Base-by-base conservation (phyloP, 2,888 invertebrate species). In the Venusia cambrica region DNA sequence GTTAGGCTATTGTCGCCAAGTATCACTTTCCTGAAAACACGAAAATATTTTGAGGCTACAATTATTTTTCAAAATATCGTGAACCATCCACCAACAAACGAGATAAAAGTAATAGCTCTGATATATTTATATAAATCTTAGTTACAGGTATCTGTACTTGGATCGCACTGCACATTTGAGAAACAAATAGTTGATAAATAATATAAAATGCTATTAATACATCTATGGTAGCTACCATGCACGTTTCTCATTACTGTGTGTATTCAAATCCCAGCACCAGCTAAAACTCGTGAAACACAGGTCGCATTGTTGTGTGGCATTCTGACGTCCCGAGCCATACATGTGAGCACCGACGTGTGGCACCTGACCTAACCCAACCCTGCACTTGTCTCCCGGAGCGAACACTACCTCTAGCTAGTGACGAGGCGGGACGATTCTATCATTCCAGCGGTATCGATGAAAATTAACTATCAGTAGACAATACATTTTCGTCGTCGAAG, bases 311-410 rank as follows among this genome's bases (percentile, higher is more conserved):
- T 35, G 53, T 33, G 40, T 42, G 44, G 44, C 27, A 38, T 45
- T 43, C n/a, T n/a, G n/a, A n/a, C n/a, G n/a, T n/a, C 35, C 37
- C 26, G 21, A 21, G 25, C 16, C 21, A 28, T 20, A 50, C 47
- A 62, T 71, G 71, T 71, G 72, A 74, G 75, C 70, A 67, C 51
- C 60, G 59, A 48, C 67, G 73, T 65, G 65, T 71, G 78, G 67
- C 83, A 84, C 83, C 84, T 84, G 84, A 85, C 81, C 84, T 83
- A 70, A 74, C 80, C 70, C 80, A 83, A 83, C 75, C 61, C 64
- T 73, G 73, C 84, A 84, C 81, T 81, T 84, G 83, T 75, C 71
- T 73, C 73, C 71, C 65, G 68, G 66, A 51, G 62, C 45, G 59
- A 54, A 38, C 13, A n/a, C n/a, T n/a, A n/a, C n/a, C n/a, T n/a